Evolutionary conservation across 2,797 vertebrate genomes (phyloP).

Genomic region (Bufotes viridis): DNA sequence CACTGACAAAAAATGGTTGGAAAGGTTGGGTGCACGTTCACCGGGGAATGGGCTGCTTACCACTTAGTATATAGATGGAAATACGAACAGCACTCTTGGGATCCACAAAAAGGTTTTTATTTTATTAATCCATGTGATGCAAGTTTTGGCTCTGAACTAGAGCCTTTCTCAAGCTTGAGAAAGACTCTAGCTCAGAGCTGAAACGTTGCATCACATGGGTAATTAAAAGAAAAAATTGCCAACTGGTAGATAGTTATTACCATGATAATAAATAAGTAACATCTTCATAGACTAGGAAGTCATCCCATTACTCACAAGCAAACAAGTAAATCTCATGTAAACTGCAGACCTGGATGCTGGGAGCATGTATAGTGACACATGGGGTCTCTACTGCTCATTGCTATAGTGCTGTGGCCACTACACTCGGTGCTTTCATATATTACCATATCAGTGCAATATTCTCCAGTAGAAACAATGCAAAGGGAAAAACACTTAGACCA

Average conservation of each 20-base stretch:
- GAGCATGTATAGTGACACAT: not conserved
- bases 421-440: not conserved
- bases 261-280: not conserved
- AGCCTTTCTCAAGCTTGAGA: no score
- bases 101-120: no score
- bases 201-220: no score
- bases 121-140: no score
- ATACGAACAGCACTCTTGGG: no score
- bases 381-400: not conserved
- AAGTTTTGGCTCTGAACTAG: no score
- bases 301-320: not conserved
- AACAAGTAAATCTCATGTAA: not conserved
- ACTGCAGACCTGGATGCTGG: not conserved
- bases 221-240: not conserved
- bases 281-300: not conserved
- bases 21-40: no score
- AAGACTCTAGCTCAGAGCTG: no score
- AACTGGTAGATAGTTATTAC: not conserved
- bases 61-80: no score
- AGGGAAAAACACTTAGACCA: no score
- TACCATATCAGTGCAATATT: not conserved
- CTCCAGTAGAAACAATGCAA: not conserved
- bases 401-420: not conserved
- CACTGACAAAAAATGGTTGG: no score
- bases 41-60: no score